These are phyloP conservation scores for Pseudococcus longispinus DNA, from an alignment of 2,888 invertebrate species.

Conservation along the genomic window DNA sequence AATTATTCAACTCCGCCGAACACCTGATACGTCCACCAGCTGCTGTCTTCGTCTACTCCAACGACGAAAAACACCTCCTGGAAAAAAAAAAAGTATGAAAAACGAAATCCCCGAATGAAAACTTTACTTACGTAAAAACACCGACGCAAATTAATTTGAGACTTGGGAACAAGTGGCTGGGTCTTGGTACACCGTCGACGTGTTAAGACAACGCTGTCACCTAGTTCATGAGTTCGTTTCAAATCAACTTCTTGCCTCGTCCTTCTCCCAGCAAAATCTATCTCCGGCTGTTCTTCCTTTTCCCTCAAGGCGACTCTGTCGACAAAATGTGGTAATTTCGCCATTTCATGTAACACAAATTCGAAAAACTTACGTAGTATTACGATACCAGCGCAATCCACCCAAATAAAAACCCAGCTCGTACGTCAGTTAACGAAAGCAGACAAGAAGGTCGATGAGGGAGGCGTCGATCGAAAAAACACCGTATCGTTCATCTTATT, in stretches of 20 bases:
- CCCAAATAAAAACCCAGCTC: neutral
- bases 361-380: neutral
- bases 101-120: neutral
- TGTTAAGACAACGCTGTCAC: neutral
- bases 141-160: constrained; percentile 5
- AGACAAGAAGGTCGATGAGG: neutral
- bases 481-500: neutral
- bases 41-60: neutral
- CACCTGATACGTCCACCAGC: neutral
- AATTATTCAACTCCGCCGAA: neutral
- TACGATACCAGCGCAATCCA: neutral
- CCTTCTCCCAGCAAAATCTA: neutral
- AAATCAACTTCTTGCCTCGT: neutral
- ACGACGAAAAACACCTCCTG: neutral
- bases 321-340: neutral
- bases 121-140: neutral
- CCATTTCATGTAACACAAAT: neutral
- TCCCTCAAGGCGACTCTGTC: neutral
- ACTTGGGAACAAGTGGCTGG: neutral
- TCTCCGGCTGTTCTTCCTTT: neutral
- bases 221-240: neutral
- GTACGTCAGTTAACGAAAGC: neutral
- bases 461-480: neutral
- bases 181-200: neutral
- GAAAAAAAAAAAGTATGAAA: neutral